Conservation (phyloP, 2,113 vertebrate species). For the Thinocorus orbignyianus region DNA sequence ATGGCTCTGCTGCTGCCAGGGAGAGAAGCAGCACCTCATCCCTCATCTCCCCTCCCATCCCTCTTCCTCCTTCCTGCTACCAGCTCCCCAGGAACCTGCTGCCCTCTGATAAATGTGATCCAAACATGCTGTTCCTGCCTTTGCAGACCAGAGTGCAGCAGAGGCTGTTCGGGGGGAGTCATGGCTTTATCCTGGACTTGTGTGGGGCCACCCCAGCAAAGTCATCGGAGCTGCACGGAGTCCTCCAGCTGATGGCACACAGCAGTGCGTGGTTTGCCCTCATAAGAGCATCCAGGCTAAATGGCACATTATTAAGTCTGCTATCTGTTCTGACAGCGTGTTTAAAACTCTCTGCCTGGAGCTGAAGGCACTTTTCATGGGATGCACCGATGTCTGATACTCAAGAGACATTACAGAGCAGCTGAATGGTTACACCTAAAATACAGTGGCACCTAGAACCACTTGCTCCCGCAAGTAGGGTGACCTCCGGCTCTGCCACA, state of each 20-base stretch:
- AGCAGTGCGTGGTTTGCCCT: background rate
- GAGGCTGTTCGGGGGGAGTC: background rate
- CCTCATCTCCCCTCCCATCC: background rate
- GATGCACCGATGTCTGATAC: background rate
- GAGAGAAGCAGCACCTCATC: background rate
- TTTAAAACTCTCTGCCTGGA: background rate
- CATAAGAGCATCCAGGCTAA: background rate
- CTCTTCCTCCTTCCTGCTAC: background rate
- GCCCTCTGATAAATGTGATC: background rate
- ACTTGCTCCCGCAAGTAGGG: background rate
- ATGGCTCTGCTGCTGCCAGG: background rate
- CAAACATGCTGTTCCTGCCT: background rate
- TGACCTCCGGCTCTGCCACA: background rate
- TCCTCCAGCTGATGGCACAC: background rate
- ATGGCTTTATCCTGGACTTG: background rate
- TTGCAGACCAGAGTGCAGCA: fast-evolving
- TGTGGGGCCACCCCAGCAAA: background rate
- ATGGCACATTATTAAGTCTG: background rate
- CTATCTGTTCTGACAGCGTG: background rate
- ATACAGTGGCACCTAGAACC: background rate
- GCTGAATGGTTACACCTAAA: background rate
- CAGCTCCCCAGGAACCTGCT: background rate
- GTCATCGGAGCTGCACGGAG: background rate
- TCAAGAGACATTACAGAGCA: fast-evolving
- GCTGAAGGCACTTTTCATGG: background rate